These are phyloP conservation scores for Pseudomyrmex dendroicus DNA, from an alignment of 1,140 invertebrate genomes.

Conservation along the genomic window DNA sequence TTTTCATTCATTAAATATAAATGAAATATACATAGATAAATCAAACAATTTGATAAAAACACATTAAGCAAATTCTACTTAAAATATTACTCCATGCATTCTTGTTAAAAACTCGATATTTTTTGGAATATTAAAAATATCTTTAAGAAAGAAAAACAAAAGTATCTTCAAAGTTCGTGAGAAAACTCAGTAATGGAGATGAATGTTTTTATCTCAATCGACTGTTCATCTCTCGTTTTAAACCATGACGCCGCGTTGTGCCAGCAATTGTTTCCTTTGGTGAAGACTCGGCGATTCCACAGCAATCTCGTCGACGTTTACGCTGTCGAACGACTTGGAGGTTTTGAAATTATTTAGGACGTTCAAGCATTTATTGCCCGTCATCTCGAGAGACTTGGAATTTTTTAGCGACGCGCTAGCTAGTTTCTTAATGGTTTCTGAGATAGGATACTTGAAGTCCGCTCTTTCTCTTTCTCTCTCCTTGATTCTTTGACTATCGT, in stretches of 20 bases:
- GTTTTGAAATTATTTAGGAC: slow-evolving; percentile 78
- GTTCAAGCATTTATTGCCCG: slow-evolving; percentile 77
- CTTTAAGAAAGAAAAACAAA: background rate
- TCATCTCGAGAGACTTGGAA: slow-evolving; percentile 81
- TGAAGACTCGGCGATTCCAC: slow-evolving; percentile 82
- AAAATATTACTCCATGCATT: slow-evolving; percentile 1
- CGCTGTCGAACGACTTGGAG: slow-evolving; percentile 77
- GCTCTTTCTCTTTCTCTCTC: slow-evolving; percentile 76
- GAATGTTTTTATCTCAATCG: background rate
- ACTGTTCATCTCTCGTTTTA: slow-evolving; percentile 45
- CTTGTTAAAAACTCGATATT: background rate
- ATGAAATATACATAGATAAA: background rate
- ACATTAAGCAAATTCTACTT: slow-evolving; percentile 4
- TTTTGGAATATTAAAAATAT: background rate
- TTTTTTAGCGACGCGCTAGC: slow-evolving; percentile 81
- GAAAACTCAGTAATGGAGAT: background rate
- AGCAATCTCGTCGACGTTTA: slow-evolving; percentile 70
- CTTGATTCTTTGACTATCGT: slow-evolving; percentile 73
- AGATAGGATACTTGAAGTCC: slow-evolving; percentile 83
- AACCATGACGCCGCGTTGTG: slow-evolving; percentile 83
- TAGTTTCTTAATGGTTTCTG: slow-evolving; percentile 83
- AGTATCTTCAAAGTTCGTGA: slow-evolving; percentile 1
- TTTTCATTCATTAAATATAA: background rate
- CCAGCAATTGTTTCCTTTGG: slow-evolving; percentile 82
- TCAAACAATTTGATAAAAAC: slow-evolving; percentile 15